Evolutionary conservation across 2,888 invertebrate genomes (phyloP), one percentile per base, ranked within the genome.

Genomic region (Mamestra brassicae): DNA sequence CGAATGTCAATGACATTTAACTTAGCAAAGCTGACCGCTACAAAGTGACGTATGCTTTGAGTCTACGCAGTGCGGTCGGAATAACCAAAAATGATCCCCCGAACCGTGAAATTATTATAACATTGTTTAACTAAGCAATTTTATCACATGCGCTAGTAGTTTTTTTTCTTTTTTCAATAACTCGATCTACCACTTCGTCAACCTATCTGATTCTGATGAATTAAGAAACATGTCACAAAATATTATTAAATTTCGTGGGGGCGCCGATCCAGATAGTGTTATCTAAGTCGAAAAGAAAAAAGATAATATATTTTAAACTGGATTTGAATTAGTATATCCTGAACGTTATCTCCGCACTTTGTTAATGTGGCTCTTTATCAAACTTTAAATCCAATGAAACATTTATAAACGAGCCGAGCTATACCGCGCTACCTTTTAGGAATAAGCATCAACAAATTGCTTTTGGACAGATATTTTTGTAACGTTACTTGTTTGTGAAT

Each of bases 361-460:
- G 91, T 93, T 92, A 92, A 93, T 92, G 91, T 88, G 88, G 85
- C 89, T 87, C 89, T 93, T 94, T 94, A 94, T 94, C 94, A 94
- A 92, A 93, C 90, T 89, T 88, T 85, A 91, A 91, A 89, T 92
- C 91, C 92, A 89, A 90, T 83, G 88, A 89, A 91, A 91, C 88
- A 90, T 92, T 92, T 88, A 87, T 87, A 91, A 93, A 88, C 87
- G 84, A 86, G 81, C 85, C 83, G 83, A 81, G 87, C 88, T 89
- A 90, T 85, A 84, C 86, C 89, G 90, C 93, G 93, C 93, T 94
- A 94, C 93, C 94, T 95, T 93, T 95, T 91, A 89, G 86, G 89
- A 90, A 90, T 90, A 88, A 91, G 90, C 86, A 92, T 91, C 90
- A 92, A 95, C 95, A 95, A 95, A 95, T 95, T 93, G 91, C 93